A percentile compares a stretch with the other conserved stretches of the same genome.
These are phyloP conservation scores for Ephydatia muelleri DNA, from an alignment of 37 sponge, comb jelly and placozoan genomes.

Conservation along the genomic window DNA sequence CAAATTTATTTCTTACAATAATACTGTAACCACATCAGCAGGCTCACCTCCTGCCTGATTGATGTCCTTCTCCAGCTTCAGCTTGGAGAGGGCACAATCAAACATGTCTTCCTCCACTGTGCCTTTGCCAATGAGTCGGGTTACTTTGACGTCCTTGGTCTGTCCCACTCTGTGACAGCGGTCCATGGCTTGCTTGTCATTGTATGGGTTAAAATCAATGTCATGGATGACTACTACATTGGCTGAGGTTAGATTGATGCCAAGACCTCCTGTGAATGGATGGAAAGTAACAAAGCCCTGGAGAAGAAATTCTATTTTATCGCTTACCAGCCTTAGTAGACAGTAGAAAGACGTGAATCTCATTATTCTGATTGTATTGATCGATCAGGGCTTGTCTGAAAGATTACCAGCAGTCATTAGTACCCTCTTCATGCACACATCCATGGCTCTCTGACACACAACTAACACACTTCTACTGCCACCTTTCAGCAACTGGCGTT, in stretches of 20 bases:
- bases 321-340: conserved; percentile 57
- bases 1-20: too few species aligned
- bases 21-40: too few species aligned
- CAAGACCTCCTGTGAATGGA: conserved; percentile 52
- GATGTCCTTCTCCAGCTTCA: conserved; percentile 59
- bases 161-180: conserved; percentile 72
- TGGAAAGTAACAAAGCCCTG: background rate
- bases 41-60: too few species aligned
- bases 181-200: conserved; percentile 71
- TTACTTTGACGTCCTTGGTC: conserved; percentile 47
- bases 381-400: conserved; percentile 51
- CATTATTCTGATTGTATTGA: conserved; percentile 17
- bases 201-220: conserved; percentile 73
- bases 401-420: background rate
- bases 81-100: conserved; percentile 35
- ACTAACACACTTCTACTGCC: background rate
- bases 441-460: background rate
- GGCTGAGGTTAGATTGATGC: conserved; percentile 66
- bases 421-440: background rate
- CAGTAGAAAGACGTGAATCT: conserved; percentile 40
- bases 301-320: background rate
- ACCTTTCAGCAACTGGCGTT: conserved; percentile 49
- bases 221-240: conserved; percentile 65
- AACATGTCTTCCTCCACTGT: conserved; percentile 60
- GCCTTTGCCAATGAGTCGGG: conserved; percentile 38